A percentile compares a stretch with the other conserved stretches of the same genome.
Conservation (phyloP, 2,888 invertebrate genomes). For the Oxystoma pomonae region DNA sequence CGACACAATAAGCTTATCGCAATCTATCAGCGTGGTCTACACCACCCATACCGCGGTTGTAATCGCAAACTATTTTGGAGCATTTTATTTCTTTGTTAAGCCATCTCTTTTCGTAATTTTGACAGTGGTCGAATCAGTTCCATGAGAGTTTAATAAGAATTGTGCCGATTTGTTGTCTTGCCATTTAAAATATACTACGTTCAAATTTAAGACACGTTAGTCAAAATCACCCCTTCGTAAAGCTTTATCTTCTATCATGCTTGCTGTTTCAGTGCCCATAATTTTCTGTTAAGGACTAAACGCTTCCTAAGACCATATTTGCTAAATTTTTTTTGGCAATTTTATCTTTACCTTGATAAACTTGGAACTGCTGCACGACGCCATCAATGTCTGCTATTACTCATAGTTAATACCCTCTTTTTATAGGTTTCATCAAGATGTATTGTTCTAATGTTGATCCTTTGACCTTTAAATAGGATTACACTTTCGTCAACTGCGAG, state of each 20-base stretch:
- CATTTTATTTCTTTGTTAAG: constrained; percentile 18
- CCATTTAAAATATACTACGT: constrained; percentile 13
- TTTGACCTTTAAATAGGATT: constrained; percentile 22
- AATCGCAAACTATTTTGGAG: constrained; percentile 13
- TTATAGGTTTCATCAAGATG: constrained; percentile 16
- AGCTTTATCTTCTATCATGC: constrained; percentile 17
- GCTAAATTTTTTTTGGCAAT: background rate
- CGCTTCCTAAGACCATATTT: background rate
- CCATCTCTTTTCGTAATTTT: constrained; percentile 25
- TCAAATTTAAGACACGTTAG: constrained; percentile 13
- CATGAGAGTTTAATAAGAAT: constrained; percentile 26
- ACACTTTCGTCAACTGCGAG: constrained; percentile 20
- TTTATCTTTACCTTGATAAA: constrained; percentile 7
- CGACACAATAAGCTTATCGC: background rate
- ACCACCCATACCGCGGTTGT: constrained; percentile 19
- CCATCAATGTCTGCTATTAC: background rate
- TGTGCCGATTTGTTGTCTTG: constrained; percentile 18
- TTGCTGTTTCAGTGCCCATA: constrained; percentile 4
- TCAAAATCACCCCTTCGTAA: constrained; percentile 26
- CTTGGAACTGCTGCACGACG: background rate
- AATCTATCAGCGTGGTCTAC: constrained; percentile 17
- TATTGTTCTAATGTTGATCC: constrained; percentile 16
- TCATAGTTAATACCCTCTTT: constrained; percentile 22
- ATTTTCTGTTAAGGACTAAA: constrained; percentile 3
- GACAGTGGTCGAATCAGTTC: constrained; percentile 23